These are phyloP conservation scores for Dermochelys coriacea DNA, from an alignment of 2,797 vertebrate genomes.

Conservation along the genomic window DNA sequence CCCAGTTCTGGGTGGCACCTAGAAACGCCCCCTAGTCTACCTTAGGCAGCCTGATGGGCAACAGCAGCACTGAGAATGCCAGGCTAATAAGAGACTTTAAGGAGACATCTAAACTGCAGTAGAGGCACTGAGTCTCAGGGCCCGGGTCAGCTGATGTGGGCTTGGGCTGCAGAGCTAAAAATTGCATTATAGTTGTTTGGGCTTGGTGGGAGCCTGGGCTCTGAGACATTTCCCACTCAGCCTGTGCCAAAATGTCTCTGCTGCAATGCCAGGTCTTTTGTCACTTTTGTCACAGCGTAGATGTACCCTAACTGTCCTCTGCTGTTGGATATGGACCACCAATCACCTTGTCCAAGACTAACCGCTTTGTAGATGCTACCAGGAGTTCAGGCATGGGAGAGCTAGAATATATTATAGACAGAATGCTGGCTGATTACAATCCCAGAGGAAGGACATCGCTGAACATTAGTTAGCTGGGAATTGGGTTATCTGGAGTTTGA, in stretches of 20 bases:
- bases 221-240: background rate
- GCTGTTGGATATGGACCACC: background rate
- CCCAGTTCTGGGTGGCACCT: background rate
- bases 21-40: background rate
- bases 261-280: background rate
- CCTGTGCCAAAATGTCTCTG: background rate
- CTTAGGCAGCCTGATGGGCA: background rate
- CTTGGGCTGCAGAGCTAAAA: background rate
- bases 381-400: background rate
- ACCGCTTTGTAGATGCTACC: background rate
- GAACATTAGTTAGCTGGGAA: background rate
- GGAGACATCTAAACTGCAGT: background rate
- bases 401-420: background rate
- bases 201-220: background rate
- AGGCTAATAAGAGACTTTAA: background rate
- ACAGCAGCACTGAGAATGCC: background rate
- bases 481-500: background rate
- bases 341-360: background rate
- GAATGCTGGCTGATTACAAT: background rate
- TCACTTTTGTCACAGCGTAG: background rate
- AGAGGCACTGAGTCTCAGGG: background rate
- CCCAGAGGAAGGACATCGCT: background rate
- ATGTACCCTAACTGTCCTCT: background rate
- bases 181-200: background rate
- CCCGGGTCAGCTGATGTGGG: background rate